These are phyloP conservation scores for Grus americana DNA, from an alignment of 2,113 vertebrate species.

Conservation along the genomic window DNA sequence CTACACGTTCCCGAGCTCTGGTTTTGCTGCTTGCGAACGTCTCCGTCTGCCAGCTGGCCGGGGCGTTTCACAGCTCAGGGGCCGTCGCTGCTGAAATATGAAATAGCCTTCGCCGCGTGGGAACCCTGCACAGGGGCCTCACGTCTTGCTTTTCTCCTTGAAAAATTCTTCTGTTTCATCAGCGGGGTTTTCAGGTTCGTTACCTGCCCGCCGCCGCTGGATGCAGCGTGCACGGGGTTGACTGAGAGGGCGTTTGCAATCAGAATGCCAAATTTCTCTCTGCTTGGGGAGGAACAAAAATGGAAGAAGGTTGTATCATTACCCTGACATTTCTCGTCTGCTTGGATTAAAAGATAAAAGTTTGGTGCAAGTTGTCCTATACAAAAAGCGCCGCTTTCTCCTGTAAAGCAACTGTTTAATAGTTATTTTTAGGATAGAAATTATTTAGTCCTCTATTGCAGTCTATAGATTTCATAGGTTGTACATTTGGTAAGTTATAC, in stretches of 20 bases:
- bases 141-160: not conserved
- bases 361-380: not conserved
- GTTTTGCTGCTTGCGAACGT: not conserved
- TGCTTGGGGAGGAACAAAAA: not conserved
- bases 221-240: accelerated
- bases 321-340: not conserved
- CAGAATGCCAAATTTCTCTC: not conserved
- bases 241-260: not conserved
- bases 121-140: not conserved
- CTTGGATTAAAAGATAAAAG: not conserved
- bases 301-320: not conserved
- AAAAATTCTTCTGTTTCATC: not conserved
- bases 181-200: accelerated
- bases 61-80: not conserved
- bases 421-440: not conserved
- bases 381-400: not conserved
- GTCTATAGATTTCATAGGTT: not conserved
- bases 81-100: not conserved
- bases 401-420: not conserved
- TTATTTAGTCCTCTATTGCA: not conserved
- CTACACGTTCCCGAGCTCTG: not conserved
- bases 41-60: not conserved
- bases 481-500: not conserved
- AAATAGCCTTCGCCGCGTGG: not conserved
- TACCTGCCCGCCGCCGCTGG: not conserved